Conservation (phyloP, 2,113 vertebrate genomes). For the Pavo muticus region DNA sequence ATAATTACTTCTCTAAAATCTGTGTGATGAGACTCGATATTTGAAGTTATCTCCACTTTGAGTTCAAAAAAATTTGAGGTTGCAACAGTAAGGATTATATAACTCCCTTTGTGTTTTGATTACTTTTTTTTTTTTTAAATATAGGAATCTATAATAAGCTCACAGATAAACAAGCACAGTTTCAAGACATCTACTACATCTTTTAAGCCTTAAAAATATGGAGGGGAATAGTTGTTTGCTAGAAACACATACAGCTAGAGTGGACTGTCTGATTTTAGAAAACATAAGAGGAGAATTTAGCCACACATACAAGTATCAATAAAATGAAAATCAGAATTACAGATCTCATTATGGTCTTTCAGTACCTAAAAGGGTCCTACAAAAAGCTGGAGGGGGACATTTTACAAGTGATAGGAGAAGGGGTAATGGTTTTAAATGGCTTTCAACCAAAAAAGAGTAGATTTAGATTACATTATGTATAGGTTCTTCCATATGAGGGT, state of each 20-base stretch:
- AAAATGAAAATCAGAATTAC: not conserved
- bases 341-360: not conserved
- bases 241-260: not conserved
- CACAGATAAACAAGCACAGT: not conserved
- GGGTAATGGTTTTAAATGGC: not conserved
- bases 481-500: too few relatives aligned
- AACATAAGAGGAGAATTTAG: not conserved
- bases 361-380: not conserved
- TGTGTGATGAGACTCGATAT: not conserved
- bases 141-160: not conserved
- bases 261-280: not conserved
- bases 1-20: slow-evolving; percentile 15
- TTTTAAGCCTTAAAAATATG: not conserved
- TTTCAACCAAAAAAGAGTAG: not conserved
- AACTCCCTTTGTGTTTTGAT: not conserved
- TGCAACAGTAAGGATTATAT: not conserved
- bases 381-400: not conserved
- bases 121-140: not conserved
- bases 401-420: not conserved
- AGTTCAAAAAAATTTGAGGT: not conserved
- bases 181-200: not conserved
- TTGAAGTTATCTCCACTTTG: not conserved
- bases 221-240: not conserved
- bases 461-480: too few relatives aligned
- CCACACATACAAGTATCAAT: not conserved